Conservation (phyloP, 1,140 invertebrate genomes). For the Metaphire vulgaris region DNA sequence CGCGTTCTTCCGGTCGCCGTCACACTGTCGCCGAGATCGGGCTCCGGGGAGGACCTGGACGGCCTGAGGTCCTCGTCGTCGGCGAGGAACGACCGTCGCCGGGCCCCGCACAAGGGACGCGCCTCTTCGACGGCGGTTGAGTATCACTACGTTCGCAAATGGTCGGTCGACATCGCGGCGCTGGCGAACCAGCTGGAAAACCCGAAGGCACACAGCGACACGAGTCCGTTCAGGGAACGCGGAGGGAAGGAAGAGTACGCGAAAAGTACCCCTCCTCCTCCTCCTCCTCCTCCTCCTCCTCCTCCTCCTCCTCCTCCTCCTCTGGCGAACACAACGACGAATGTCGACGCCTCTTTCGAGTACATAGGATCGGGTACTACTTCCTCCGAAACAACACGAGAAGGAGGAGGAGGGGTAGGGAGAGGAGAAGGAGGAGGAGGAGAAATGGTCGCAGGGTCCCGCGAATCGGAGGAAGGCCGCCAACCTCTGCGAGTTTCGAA, state of each 20-base stretch:
- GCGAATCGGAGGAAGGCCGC: background rate
- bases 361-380: no score
- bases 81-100: no score
- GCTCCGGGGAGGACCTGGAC: background rate
- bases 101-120: no score
- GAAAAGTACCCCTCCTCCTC: background rate
- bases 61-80: constrained; percentile 3
- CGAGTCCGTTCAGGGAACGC: constrained; percentile 31
- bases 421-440: background rate
- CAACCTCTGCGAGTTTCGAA: background rate
- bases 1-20: constrained; percentile 13
- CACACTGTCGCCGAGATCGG: constrained; percentile 31
- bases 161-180: constrained; percentile 48
- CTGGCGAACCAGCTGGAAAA: constrained; percentile 49
- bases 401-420: background rate
- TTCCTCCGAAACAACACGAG: background rate
- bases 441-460: background rate
- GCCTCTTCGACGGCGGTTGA: constrained; percentile 25
- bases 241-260: background rate
- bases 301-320: no score
- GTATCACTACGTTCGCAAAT: constrained; percentile 49
- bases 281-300: background rate
- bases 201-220: constrained; percentile 42
- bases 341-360: no score
- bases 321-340: no score